Base-by-base conservation (phyloP, 2,888 invertebrate genomes). In the Opisthograptis luteolata region DNA sequence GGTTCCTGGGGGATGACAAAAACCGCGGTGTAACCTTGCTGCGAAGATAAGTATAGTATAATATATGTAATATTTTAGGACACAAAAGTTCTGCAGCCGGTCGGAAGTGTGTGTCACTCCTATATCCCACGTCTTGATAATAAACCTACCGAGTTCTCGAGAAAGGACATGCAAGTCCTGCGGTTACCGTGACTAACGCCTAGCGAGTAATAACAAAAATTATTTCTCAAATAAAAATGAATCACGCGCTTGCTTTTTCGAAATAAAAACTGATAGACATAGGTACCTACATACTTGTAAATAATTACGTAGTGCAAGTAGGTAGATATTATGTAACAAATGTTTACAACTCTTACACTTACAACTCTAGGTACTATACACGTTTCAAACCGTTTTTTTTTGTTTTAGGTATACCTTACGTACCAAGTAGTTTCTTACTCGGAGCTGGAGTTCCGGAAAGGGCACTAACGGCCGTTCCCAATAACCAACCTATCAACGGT, bases 111-210 rank as follows among this genome's bases (percentile, higher is more conserved):
- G 75, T 70, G 70, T 73, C 71, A 75, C 61, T 74, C 76, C 73
- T 79, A 70, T 79, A 70, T 66, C 63, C 70, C 73, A 67, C 68
- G 80, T 81, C 78, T 80, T 78, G 67, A 69, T 68, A 68, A 74
- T 77, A 79, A 81, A 81, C 61, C 65, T 71, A 71, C 70, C 73
- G 70, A 60, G 68, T 70, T 78, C 79, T 78, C 73, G 63, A 79
- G 73, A 80, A 83, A 79, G 77, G 78, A 83, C 84, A 83, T 83
- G 68, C 78, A 76, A 70, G 67, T 58, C 51, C 60, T 79, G 82
- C 64, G 84, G 82, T 84, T 77, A 55, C 47, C 62, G 56, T 82
- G 81, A 82, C 78, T 82, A 82, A 82, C 58, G 45, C 58, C 55
- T 70, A 64, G 58, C 58, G 66, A 61, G 58, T 60, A 68, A 70